Evolutionary conservation across 2,797 vertebrate genomes (phyloP), one percentile per base, ranked within the genome.

Genomic region (Sardinella longiceps): DNA sequence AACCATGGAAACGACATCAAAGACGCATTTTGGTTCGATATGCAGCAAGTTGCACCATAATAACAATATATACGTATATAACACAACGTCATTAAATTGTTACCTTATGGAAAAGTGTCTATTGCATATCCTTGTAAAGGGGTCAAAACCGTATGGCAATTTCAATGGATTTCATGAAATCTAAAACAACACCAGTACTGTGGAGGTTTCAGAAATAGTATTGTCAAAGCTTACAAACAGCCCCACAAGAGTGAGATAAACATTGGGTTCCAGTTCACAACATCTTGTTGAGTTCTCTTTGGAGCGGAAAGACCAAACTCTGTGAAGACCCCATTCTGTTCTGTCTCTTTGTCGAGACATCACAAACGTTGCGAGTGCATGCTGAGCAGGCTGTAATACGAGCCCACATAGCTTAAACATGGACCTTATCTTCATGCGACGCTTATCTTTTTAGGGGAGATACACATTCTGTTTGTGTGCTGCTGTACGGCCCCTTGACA

Each of bases 391-490:
- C 80, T 86, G 81, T 80, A 84, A 66, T 85, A 83, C 81, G 77
- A 87, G 84, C 85, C 80, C 20, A 82, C 85, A 80, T 86, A 90
- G 80, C 89, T 82, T 81, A 60, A 89, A 20, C 82, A 83, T 87
- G 89, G 88, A 86, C 60, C 82, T 90, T 90, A 92, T 93, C 91
- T 90, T 77, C 80, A 51, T 39, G 85, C 39, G 23, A 86, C 70
- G 58, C 28, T 50, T 86, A 90, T 91, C 88, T 85, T 81, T 53
- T 81, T 87, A 85, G 25, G 15, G 56, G 84, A 89, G 90, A 93
- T 90, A 87, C 84, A 90, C 88, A 87, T 87, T 87, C 84, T 90
- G 91, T 90, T 91, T 92, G 80, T 66, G 51, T 33, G 39, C 85
- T 60, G 70, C 37, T 86, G 82, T 83, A 86, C 51, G 80, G 89